Percentiles rank a stretch among this genome's conserved stretches.
phyloP scores from a whole-genome alignment of 1,140 invertebrate species.

The Pachyrhynchus sulphureomaculatus region DNA sequence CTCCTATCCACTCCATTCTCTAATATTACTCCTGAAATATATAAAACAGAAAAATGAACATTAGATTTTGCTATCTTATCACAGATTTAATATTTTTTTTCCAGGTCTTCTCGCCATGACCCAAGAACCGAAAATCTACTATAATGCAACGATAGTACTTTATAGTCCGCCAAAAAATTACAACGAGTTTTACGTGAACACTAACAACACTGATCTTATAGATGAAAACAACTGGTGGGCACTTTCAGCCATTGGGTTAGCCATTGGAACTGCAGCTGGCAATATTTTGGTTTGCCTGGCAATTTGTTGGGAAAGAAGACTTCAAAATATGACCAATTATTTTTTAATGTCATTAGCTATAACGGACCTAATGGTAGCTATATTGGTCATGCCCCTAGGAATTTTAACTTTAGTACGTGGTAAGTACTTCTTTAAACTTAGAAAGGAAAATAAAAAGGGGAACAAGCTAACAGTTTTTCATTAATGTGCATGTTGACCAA shows the following conservation, averaged over 20 bases:
- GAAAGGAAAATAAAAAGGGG: too few species aligned
- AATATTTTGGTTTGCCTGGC: conserved; percentile 94
- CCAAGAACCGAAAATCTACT: conserved; percentile 3
- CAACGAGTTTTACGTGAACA: not conserved
- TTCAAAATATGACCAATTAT: conserved; percentile 96
- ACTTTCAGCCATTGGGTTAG: conserved; percentile 72
- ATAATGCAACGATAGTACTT: conserved; percentile 4
- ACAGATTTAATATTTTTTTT: too few species aligned
- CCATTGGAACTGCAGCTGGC: conserved; percentile 84
- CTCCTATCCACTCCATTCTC: too few species aligned
- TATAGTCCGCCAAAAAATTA: not conserved
- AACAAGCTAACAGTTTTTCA: too few species aligned
- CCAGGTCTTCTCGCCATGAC: not conserved
- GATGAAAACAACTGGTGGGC: conserved; percentile 70
- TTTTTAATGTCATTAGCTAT: conserved; percentile 94
- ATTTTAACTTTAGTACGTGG: conserved; percentile 76
- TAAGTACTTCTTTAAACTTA: too few species aligned
- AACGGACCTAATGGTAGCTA: conserved; percentile 90
- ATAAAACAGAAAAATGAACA: too few species aligned
- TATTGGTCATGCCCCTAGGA: conserved; percentile 89
- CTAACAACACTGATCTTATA: not conserved
- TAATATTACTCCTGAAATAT: too few species aligned
- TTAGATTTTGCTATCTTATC: too few species aligned
- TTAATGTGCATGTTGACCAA: too few species aligned
- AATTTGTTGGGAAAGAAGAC: conserved; percentile 80